A percentile compares a stretch with the other conserved stretches of the same genome.
These are phyloP conservation scores for Otus sunia DNA, from an alignment of 2,113 vertebrate genomes.

Conservation along the genomic window DNA sequence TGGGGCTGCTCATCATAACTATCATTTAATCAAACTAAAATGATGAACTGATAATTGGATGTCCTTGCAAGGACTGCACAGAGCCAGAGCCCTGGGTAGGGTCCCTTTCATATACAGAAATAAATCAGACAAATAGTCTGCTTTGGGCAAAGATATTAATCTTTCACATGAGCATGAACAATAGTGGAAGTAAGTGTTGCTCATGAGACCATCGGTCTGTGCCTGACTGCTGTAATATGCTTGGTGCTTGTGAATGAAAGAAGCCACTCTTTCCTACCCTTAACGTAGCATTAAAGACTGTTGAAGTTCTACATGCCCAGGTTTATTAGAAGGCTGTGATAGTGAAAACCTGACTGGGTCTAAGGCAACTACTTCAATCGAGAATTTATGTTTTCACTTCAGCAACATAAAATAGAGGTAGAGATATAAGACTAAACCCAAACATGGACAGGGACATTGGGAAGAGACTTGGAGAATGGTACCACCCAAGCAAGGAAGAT, in stretches of 20 bases:
- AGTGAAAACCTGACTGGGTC: background rate
- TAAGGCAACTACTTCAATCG: background rate
- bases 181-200: background rate
- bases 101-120: background rate
- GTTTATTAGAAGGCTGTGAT: background rate
- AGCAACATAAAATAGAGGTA: background rate
- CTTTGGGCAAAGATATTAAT: slow-evolving; percentile 9
- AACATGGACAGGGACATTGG: background rate
- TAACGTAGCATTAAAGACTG: background rate
- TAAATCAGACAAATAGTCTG: slow-evolving; percentile 17
- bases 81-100: background rate
- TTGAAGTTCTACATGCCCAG: background rate
- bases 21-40: background rate
- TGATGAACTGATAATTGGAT: background rate
- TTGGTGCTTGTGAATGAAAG: background rate
- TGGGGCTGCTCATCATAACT: background rate
- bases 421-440: background rate
- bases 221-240: background rate
- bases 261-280: background rate
- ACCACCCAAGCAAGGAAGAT: background rate
- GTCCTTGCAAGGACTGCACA: background rate
- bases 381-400: background rate
- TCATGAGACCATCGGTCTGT: background rate
- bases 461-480: background rate
- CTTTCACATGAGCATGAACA: background rate